Percentiles rank a stretch among this genome's conserved stretches.
phyloP scores from a whole-genome alignment of 2,113 vertebrate species.

The Vulpes vulpes region DNA sequence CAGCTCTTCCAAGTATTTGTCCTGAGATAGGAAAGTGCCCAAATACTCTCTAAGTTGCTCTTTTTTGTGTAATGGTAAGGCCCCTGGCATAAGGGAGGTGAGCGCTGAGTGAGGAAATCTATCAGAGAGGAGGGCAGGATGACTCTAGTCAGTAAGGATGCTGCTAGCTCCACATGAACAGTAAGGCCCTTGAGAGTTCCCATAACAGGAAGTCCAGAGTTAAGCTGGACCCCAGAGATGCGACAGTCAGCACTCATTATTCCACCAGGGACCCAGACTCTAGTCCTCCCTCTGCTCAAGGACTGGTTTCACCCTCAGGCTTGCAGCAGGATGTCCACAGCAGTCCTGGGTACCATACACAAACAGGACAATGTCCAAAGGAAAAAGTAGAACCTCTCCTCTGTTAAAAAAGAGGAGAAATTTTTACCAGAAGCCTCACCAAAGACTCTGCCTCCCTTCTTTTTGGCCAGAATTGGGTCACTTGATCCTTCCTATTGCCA shows the following conservation, averaged over 20 bases:
- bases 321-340: background rate
- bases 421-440: background rate
- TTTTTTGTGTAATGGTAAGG: background rate
- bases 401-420: background rate
- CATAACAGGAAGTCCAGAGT: background rate
- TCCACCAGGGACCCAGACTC: background rate
- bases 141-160: background rate
- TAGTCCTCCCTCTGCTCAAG: background rate
- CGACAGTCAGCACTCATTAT: accelerated
- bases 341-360: background rate
- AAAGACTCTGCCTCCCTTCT: background rate
- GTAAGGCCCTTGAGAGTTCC: background rate
- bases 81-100: background rate
- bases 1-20: background rate
- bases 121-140: accelerated
- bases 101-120: background rate
- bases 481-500: background rate
- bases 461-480: background rate
- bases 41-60: background rate
- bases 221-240: background rate
- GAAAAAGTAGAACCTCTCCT: background rate
- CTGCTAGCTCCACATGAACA: background rate
- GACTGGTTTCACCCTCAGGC: background rate
- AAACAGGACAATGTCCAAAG: background rate
- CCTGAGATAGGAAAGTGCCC: background rate